These are phyloP conservation scores for Sardinella longiceps DNA, from an alignment of 2,797 vertebrate genomes.

Conservation along the genomic window DNA sequence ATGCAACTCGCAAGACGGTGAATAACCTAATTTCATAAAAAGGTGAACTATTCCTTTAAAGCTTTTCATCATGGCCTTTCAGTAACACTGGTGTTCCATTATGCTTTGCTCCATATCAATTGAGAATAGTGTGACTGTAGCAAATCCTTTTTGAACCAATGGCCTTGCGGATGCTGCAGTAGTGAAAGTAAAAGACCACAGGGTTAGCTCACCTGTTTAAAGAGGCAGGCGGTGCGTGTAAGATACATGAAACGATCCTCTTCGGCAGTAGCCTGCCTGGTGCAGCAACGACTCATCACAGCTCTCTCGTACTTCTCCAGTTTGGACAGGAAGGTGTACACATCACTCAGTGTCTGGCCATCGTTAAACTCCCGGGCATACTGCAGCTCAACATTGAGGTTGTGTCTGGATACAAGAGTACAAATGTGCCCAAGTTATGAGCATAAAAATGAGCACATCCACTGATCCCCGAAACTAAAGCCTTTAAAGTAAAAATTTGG, in stretches of 20 bases:
- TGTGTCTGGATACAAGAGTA: background rate
- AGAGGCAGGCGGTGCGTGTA: background rate
- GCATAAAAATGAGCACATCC: background rate
- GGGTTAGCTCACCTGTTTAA: background rate
- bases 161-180: too few species aligned
- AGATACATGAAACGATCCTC: background rate
- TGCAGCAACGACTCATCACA: background rate
- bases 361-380: background rate
- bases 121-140: too few species aligned
- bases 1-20: too few species aligned
- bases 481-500: too few species aligned
- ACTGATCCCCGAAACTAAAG: background rate
- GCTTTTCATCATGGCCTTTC: background rate
- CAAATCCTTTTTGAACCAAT: background rate
- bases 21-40: too few species aligned
- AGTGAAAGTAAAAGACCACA: background rate
- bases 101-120: too few species aligned
- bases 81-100: background rate
- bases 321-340: background rate
- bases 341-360: background rate
- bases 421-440: background rate
- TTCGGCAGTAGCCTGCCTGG: background rate
- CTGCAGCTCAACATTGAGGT: background rate
- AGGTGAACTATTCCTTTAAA: too few species aligned
- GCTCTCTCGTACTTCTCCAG: background rate